Evolutionary conservation across 2,888 invertebrate genomes (phyloP).

Genomic region (Rhyacophila evoluta): DNA sequence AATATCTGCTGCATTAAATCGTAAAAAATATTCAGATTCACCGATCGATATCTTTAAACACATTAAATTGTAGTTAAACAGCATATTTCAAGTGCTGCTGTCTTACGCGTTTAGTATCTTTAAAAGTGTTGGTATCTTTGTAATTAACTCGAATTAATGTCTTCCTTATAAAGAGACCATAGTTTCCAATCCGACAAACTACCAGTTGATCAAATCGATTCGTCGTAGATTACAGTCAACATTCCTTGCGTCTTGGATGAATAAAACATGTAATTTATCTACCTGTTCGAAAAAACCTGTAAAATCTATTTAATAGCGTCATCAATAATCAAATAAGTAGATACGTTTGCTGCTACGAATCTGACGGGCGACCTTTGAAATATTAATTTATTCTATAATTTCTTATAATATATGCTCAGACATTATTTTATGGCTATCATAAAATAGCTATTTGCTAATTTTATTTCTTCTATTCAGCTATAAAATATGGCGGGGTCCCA

Average conservation of each 20-base stretch:
- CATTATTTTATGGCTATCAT: background rate
- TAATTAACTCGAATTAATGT: slow-evolving; percentile 9
- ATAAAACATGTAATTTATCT: slow-evolving; percentile 19
- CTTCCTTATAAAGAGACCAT: slow-evolving; percentile 1
- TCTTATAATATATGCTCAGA: background rate
- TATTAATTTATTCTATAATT: background rate
- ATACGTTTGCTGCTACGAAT: background rate
- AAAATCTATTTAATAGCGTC: slow-evolving; percentile 15
- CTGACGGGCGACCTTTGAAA: background rate
- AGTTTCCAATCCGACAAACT: background rate
- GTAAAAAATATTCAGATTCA: background rate
- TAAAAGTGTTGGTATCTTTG: slow-evolving; percentile 12
- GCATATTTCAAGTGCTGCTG: background rate
- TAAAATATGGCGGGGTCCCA: background rate
- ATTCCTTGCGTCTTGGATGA: background rate
- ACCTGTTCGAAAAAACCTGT: slow-evolving; percentile 16
- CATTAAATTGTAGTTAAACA: background rate
- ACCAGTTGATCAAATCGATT: slow-evolving; percentile 9
- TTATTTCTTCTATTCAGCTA: slow-evolving; percentile 10
- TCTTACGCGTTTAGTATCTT: slow-evolving; percentile 8
- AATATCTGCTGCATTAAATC: background rate
- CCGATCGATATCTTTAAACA: background rate
- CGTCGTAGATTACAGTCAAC: slow-evolving; percentile 1
- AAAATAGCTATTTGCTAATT: slow-evolving; percentile 9
- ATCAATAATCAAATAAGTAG: slow-evolving; percentile 5